Conservation (phyloP, 2,797 vertebrate genomes). For the Ambastaia sidthimunki region DNA sequence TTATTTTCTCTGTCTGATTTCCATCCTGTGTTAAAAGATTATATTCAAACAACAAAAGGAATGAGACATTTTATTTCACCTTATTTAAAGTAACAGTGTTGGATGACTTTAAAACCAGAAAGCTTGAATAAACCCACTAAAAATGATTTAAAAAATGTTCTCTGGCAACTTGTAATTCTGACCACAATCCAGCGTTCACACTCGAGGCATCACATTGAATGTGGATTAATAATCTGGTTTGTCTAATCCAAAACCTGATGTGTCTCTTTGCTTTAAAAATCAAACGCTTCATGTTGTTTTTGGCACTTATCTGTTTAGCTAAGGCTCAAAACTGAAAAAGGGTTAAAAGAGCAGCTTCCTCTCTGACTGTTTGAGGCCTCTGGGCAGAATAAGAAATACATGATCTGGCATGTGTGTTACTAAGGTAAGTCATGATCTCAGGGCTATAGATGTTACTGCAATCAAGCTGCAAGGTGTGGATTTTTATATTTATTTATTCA, state of each 20-base stretch:
- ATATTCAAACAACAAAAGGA: too few relatives aligned
- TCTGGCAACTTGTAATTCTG: slow-evolving; percentile 10
- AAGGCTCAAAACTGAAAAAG: neutral
- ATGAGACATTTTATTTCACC: neutral
- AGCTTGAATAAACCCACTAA: neutral
- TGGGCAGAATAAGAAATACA: slow-evolving; percentile 21
- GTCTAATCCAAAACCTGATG: neutral
- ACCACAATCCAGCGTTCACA: slow-evolving; percentile 8
- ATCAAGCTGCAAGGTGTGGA: neutral
- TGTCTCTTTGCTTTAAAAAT: neutral
- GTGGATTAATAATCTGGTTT: neutral
- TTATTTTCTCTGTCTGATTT: neutral
- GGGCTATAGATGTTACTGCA: slow-evolving; percentile 13
- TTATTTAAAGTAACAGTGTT: neutral
- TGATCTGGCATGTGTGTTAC: slow-evolving; percentile 23
- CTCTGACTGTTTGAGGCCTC: slow-evolving; percentile 39
- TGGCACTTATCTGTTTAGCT: neutral
- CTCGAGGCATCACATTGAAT: neutral
- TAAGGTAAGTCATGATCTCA: slow-evolving; percentile 23
- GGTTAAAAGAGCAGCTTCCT: slow-evolving; percentile 15
- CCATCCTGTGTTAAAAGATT: neutral
- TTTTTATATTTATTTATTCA: neutral
- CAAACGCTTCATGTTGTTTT: neutral
- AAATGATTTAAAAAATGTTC: slow-evolving; percentile 32
- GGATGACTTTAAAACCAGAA: neutral